These are phyloP conservation scores for Syngnathus acus DNA, from an alignment of 2,797 vertebrate species.

Conservation along the genomic window DNA sequence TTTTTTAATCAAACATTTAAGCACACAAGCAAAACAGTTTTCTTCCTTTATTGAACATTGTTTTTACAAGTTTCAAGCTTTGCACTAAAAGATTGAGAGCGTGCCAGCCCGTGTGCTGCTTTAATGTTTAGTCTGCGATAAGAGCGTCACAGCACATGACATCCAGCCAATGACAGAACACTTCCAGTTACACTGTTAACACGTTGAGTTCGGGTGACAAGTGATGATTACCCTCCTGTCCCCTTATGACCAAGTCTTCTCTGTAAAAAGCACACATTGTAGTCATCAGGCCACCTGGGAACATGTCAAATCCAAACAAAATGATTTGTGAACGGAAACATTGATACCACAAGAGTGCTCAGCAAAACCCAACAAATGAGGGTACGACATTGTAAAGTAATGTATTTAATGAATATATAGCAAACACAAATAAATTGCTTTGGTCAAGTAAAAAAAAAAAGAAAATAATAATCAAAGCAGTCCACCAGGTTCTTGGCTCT, in stretches of 20 bases:
- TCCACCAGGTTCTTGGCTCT: constrained; percentile 70
- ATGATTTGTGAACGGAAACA: constrained; percentile 53
- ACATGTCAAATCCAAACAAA: constrained; percentile 26
- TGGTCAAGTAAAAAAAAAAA: constrained; percentile 72
- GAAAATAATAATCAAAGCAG: constrained; percentile 49
- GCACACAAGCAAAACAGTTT: constrained; percentile 3
- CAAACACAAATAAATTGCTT: constrained; percentile 74
- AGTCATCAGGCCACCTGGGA: constrained; percentile 42
- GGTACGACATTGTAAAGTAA: constrained; percentile 50
- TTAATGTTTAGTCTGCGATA: constrained; percentile 42
- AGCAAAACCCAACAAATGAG: constrained; percentile 56
- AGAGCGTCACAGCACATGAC: constrained; percentile 61
- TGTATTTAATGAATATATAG: constrained; percentile 33
- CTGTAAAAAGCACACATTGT: constrained; percentile 46
- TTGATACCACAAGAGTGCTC: constrained; percentile 57
- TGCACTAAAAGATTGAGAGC: constrained; percentile 64
- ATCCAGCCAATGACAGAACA: constrained; percentile 52
- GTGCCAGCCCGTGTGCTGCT: constrained; percentile 59
- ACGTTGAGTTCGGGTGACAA: neutral
- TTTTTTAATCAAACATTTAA: neutral
- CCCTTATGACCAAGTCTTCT: constrained; percentile 18
- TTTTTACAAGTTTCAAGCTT: constrained; percentile 70
- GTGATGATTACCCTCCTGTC: constrained; percentile 1
- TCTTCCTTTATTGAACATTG: constrained; percentile 55
- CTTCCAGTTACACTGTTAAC: constrained; percentile 2